phyloP scores from a whole-genome alignment of 2,113 vertebrate species.

The Macquaria ambigua region DNA sequence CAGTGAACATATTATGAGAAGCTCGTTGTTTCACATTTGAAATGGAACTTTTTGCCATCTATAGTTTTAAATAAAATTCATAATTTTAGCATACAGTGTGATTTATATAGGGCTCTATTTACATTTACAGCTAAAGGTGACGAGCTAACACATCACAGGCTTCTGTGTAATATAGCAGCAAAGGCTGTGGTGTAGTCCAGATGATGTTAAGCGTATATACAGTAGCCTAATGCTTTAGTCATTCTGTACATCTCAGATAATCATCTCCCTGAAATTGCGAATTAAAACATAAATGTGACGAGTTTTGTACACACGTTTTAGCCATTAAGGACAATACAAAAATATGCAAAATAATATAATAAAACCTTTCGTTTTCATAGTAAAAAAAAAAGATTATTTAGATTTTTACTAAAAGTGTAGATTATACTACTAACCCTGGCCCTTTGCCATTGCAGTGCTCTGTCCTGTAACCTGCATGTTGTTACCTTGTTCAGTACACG shows the following conservation, averaged over 20 bases:
- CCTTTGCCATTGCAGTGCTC: not conserved
- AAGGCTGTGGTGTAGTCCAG: not conserved
- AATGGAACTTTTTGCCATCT: not conserved
- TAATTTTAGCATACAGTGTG: not conserved
- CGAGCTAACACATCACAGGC: not conserved
- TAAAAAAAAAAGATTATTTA: not conserved
- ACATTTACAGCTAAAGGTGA: not conserved
- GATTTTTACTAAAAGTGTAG: too few relatives aligned
- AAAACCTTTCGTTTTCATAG: not conserved
- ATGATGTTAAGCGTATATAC: not conserved
- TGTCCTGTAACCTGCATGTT: slow-evolving; percentile 1
- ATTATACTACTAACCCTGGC: rapidly evolving
- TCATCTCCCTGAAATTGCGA: not conserved
- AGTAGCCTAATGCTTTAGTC: not conserved
- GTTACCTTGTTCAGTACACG: not conserved
- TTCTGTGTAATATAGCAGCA: not conserved
- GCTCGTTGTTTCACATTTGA: not conserved
- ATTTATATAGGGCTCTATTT: not conserved
- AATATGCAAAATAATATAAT: not conserved
- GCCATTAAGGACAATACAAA: not conserved
- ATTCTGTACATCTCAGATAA: not conserved
- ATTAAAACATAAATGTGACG: not conserved
- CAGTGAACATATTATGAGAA: not conserved
- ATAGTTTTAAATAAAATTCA: not conserved
- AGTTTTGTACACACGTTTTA: not conserved